Evolutionary conservation across 1,140 invertebrate genomes (phyloP).

Genomic region (Argopecten irradians): DNA sequence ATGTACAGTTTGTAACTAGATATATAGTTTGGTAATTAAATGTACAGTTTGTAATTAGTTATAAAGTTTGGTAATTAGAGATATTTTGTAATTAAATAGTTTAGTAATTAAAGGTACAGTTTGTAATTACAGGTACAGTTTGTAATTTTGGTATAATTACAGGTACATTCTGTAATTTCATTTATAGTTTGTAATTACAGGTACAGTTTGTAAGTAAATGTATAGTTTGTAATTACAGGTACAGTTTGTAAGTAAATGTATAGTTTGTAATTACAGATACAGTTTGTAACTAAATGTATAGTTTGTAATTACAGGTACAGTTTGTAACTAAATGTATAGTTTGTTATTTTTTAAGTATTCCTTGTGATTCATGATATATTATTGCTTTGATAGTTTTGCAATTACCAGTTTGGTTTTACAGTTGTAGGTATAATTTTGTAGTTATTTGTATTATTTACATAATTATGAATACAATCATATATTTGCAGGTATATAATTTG

Average conservation of each 20-base stretch:
- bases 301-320: no score
- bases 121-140: neutral
- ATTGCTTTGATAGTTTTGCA: neutral
- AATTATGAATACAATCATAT: no score
- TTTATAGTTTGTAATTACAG: neutral
- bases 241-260: neutral
- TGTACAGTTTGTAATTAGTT: no score
- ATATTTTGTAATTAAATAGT: no score
- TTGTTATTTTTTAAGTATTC: no score
- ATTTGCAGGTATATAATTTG: no score
- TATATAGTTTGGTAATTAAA: neutral
- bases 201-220: no score
- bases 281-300: neutral
- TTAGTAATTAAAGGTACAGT: neutral
- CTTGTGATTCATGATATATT: no score
- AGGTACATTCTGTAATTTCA: neutral
- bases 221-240: neutral
- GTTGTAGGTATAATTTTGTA: no score
- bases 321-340: no score
- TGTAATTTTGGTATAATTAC: neutral
- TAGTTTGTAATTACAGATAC: neutral
- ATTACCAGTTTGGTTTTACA: neutral
- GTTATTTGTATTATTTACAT: no score
- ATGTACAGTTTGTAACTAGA: neutral
- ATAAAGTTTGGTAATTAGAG: neutral